A percentile compares a stretch with the other conserved stretches of the same genome.
Evolutionary conservation across 2,888 invertebrate genomes (phyloP).

Genomic region (Catocala sponsa): DNA sequence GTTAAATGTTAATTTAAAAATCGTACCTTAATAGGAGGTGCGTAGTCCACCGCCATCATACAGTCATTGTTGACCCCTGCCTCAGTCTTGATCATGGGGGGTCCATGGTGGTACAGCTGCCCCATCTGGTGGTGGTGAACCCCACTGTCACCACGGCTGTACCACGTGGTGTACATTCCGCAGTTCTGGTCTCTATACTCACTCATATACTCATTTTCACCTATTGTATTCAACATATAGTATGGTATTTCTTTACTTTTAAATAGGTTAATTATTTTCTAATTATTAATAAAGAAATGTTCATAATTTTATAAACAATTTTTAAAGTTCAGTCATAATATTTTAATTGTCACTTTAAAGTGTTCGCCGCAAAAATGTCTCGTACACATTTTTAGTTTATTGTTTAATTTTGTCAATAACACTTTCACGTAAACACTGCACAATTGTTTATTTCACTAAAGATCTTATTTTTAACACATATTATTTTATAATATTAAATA

Average conservation of each 20-base stretch:
- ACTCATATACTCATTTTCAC: slow-evolving; percentile 78
- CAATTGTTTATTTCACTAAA: slow-evolving; percentile 5
- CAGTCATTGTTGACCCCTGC: slow-evolving; percentile 89
- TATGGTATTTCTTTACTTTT: slow-evolving; percentile 24
- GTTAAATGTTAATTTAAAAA: too few species aligned
- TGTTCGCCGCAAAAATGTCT: slow-evolving; percentile 22
- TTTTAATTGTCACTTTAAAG: slow-evolving; percentile 21
- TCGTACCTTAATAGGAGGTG: slow-evolving; percentile 90
- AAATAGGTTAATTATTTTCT: slow-evolving; percentile 5
- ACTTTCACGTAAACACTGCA: slow-evolving; percentile 25
- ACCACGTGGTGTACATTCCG: slow-evolving; percentile 87
- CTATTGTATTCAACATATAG: slow-evolving; percentile 54
- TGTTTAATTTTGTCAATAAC: slow-evolving; percentile 15
- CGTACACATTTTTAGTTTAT: slow-evolving; percentile 38
- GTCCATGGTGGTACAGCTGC: slow-evolving; percentile 86
- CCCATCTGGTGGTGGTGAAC: slow-evolving; percentile 87
- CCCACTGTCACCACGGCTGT: slow-evolving; percentile 84
- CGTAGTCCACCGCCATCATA: slow-evolving; percentile 90
- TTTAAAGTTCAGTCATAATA: slow-evolving; percentile 19
- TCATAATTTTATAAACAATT: slow-evolving; percentile 28
- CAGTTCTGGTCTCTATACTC: slow-evolving; percentile 77
- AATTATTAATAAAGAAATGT: slow-evolving; percentile 16
- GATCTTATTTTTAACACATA: neutral
- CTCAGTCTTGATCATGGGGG: slow-evolving; percentile 89
- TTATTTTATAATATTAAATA: neutral